Percentiles rank a stretch among this genome's conserved stretches.
These are phyloP conservation scores for Myrmecophaga tridactyla DNA, from an alignment of 2,113 vertebrate species.

Conservation along the genomic window DNA sequence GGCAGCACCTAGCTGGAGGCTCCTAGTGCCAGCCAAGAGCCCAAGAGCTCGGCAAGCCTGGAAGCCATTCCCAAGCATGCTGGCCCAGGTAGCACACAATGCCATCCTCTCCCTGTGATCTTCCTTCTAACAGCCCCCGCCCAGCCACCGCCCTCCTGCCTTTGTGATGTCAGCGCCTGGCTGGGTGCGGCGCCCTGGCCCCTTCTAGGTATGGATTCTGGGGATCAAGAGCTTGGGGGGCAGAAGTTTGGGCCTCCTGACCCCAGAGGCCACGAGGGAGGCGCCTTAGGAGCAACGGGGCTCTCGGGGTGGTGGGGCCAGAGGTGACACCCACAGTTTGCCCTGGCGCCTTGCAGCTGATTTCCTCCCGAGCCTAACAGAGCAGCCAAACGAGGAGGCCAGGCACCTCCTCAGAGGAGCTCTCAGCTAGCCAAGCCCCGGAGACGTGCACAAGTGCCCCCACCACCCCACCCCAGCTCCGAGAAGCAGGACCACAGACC, in stretches of 20 bases:
- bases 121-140: background rate
- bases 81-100: background rate
- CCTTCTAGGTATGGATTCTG: background rate
- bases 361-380: background rate
- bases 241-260: background rate
- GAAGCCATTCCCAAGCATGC: background rate
- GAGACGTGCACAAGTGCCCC: background rate
- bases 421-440: background rate
- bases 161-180: slow-evolving; percentile 65
- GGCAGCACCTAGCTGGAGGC: background rate
- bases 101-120: background rate
- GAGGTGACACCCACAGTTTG: background rate
- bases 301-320: background rate
- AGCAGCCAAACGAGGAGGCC: background rate
- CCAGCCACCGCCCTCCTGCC: slow-evolving; percentile 29
- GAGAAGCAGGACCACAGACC: background rate
- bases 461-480: background rate
- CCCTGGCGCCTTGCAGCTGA: background rate
- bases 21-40: background rate
- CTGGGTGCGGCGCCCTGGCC: background rate
- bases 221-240: background rate
- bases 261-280: background rate
- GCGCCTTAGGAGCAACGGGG: background rate
- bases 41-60: background rate
- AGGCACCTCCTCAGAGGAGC: background rate